Evolutionary conservation across 2,888 invertebrate species (phyloP).

Genomic region (Drosophila borborema): DNA sequence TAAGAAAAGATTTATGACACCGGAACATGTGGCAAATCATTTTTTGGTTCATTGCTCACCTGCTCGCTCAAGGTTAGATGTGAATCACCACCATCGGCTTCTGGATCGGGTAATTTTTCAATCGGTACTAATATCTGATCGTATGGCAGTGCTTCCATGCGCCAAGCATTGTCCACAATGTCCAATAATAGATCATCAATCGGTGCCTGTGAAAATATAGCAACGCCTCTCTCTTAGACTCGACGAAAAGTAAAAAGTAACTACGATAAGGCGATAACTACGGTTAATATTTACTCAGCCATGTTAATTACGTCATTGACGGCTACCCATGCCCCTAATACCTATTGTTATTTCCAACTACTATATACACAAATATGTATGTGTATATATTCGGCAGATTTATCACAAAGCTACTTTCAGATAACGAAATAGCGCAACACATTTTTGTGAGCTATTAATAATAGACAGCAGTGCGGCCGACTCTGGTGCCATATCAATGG

Average conservation of each 20-base stretch:
- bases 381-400: slow-evolving; percentile 41
- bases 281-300: slow-evolving; percentile 2
- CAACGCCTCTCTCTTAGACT: slow-evolving; percentile 53
- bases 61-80: slow-evolving; percentile 95
- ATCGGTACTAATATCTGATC: slow-evolving; percentile 94
- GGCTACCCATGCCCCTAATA: slow-evolving; percentile 12
- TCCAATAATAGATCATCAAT: slow-evolving; percentile 85
- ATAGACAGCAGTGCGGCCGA: background rate
- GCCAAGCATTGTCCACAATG: slow-evolving; percentile 92
- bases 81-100: slow-evolving; percentile 96
- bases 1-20: background rate
- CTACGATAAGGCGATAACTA: slow-evolving; percentile 26
- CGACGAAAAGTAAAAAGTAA: slow-evolving; percentile 8
- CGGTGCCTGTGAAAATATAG: slow-evolving; percentile 70
- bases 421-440: slow-evolving; percentile 52
- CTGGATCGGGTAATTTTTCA: slow-evolving; percentile 95
- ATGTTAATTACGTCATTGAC: slow-evolving; percentile 59
- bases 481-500: background rate
- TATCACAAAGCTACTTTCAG: slow-evolving; percentile 63
- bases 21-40: slow-evolving; percentile 74
- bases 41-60: slow-evolving; percentile 88
- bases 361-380: slow-evolving; percentile 25
- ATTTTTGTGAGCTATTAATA: slow-evolving; percentile 49
- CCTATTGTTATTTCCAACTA: slow-evolving; percentile 30
- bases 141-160: slow-evolving; percentile 91